Conservation (phyloP, 2,888 invertebrate species). For the Iphiclides podalirius region DNA sequence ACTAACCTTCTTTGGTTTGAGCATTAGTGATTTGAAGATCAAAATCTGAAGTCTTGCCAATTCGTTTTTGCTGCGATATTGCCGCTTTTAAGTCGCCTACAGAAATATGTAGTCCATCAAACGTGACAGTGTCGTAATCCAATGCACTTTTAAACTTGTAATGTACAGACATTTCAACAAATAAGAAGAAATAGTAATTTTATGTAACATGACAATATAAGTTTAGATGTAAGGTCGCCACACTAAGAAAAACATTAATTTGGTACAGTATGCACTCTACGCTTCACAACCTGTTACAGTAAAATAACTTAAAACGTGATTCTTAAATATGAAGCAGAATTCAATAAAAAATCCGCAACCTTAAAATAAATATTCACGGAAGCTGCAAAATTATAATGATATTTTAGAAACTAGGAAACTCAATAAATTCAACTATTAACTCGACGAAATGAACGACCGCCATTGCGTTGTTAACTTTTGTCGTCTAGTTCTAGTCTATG, state of each 20-base stretch:
- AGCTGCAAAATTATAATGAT: background rate
- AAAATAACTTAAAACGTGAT: background rate
- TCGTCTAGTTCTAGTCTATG: no score
- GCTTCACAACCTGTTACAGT: background rate
- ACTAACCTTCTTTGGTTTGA: constrained; percentile 95
- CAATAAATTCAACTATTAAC: background rate
- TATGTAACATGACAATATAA: constrained; percentile 47
- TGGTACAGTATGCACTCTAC: no score
- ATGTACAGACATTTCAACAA: constrained; percentile 92
- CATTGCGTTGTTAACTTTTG: constrained; percentile 10
- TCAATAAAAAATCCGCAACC: background rate
- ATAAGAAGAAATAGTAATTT: constrained; percentile 31
- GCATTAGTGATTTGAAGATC: constrained; percentile 98
- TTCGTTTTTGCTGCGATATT: constrained; percentile 96
- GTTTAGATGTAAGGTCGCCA: constrained; percentile 27
- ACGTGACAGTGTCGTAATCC: constrained; percentile 97
- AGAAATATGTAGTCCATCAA: constrained; percentile 97
- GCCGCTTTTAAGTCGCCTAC: constrained; percentile 96
- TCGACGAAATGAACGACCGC: constrained; percentile 6
- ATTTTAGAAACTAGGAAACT: background rate
- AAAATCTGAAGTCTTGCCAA: constrained; percentile 96
- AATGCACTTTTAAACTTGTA: constrained; percentile 99
- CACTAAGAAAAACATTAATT: constrained; percentile 9
- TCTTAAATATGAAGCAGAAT: background rate
- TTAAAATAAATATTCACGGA: background rate